Base-by-base conservation (phyloP, 2,113 vertebrate genomes). In the Chaenocephalus aceratus region DNA sequence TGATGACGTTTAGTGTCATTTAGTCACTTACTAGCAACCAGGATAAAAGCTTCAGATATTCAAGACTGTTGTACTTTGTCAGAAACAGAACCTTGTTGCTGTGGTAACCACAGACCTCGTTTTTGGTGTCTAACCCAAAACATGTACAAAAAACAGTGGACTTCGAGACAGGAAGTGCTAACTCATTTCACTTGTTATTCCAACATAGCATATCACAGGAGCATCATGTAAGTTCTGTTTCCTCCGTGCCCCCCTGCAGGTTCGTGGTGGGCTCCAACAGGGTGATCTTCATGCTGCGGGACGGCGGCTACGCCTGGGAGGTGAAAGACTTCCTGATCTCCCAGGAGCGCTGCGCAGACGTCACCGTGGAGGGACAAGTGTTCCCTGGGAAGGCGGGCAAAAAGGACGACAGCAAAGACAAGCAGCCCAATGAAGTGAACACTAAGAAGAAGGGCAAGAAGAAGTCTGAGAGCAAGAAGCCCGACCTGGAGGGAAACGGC, bases 251-350 rank as follows among this genome's bases (percentile, higher is more conserved):
- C 3, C 45, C 34, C 21, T 60, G 6, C 74, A 99, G 98, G 93
- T 99, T 99, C 66, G 97, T 99, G n/a, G 98, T 99, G 77, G 98
- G 98, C 21, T 95, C 97, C 11, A 97, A 99, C 89, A 94, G 98
- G 0, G 98, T 94, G 56, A 99, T 99, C 92, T 99, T 99, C 81
- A 99, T 99, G 98, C 94, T 99, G 2, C 95, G 97, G 0, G 98
- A 99, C 1, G 98, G 98, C 0, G 94, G 96, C 64, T 94, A 96
- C 0, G 98, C 98, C 18, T 99, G 98, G 98, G 98, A 99, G 95
- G 94, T 99, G 88, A 99, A 98, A 91, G 97, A 99, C 95, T 99
- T 97, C 60, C 89, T 99, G 49, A 72, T 97, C 57, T 83, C 85
- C 21, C 98, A 99, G 78, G 97, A 99, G 5, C 95, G 97, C 83